Base-by-base conservation (phyloP, 2,797 vertebrate species). In the Epinephelus coioides region DNA sequence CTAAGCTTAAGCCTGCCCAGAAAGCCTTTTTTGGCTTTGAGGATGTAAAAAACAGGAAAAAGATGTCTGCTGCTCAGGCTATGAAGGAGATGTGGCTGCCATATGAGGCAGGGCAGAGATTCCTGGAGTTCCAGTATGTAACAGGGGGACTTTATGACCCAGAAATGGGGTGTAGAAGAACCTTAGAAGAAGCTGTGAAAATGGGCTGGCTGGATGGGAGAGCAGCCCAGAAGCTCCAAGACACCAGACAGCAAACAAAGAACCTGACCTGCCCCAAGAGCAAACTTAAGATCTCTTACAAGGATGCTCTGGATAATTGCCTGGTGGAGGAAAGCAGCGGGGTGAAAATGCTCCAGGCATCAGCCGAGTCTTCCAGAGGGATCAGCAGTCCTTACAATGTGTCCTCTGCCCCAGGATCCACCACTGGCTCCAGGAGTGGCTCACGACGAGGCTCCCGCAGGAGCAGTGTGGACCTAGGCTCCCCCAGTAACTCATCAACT, bases 241-340 rank as follows among this genome's bases (percentile, higher is more conserved):
- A 99, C 76, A 83, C 91, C 3, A 95, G 82, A 81, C 95, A 91
- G 85, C 97, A 98, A 47, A 80, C 94, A 74, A 99, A 98, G 90
- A 97, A 95, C 89, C 91, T 99, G 69, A 98, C 97, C 66, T 99
- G 98, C 79, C 98, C 98, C 67, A 99, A 99, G 93, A 99, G 96
- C 86, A 99, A 99, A 85, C 94, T 99, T 73, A 98, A 96, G 91
- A 98, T 99, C 79, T 98, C 97, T 68, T 99, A 98, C 89, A 97
- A 96, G 90, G 97, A 99, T 67, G 97, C 97, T 38, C 91, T 99
- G 88, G 97, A 97, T 90, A 96, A 95, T 40, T 99, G 97, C 59
- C 93, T 99, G 95, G 93, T 97, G 64, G 98, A 99, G 86, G 97
- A 98, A 18, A 87, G 94, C 89, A 98, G 96, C 0, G 97, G 97